Evolutionary conservation across 2,888 invertebrate genomes (phyloP).

Genomic region (Anagyrus pseudococci): DNA sequence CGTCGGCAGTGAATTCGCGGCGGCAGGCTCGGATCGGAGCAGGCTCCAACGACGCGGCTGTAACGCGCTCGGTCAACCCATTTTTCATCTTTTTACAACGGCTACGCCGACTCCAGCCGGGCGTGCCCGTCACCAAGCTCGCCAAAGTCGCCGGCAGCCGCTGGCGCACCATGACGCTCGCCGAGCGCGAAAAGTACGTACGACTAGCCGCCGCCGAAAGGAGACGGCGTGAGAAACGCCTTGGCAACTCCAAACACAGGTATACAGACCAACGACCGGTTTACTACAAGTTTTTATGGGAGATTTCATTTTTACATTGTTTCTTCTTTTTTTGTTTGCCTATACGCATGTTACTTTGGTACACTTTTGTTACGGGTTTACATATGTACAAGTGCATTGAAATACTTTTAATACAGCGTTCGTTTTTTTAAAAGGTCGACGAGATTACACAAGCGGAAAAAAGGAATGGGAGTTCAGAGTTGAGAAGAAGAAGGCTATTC

Average conservation of each 20-base stretch:
- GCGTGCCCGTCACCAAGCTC: slow-evolving; percentile 48
- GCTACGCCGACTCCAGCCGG: slow-evolving; percentile 49
- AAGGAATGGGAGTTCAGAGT: slow-evolving; percentile 19
- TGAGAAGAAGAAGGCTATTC: slow-evolving; percentile 14
- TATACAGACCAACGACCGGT: too few relatives aligned
- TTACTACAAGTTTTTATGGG: too few relatives aligned
- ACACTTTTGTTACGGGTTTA: too few relatives aligned
- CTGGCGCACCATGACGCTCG: slow-evolving; percentile 51
- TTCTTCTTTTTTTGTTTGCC: too few relatives aligned
- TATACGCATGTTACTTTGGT: too few relatives aligned
- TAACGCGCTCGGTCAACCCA: too few relatives aligned
- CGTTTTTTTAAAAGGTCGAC: slow-evolving; percentile 22
- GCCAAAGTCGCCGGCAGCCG: slow-evolving; percentile 54
- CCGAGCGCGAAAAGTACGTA: slow-evolving; percentile 54
- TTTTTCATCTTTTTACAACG: slow-evolving; percentile 55
- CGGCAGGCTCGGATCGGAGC: not conserved
- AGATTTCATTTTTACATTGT: too few relatives aligned
- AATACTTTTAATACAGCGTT: too few relatives aligned
- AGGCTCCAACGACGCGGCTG: slow-evolving; percentile 19
- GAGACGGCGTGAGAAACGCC: slow-evolving; percentile 41
- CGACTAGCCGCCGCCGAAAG: slow-evolving; percentile 54
- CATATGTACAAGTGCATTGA: too few relatives aligned
- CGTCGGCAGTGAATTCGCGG: not conserved
- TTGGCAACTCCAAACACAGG: too few relatives aligned
- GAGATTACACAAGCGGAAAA: slow-evolving; percentile 21